Base-by-base conservation (phyloP, 2,888 invertebrate genomes). In the Polia nebulosa region DNA sequence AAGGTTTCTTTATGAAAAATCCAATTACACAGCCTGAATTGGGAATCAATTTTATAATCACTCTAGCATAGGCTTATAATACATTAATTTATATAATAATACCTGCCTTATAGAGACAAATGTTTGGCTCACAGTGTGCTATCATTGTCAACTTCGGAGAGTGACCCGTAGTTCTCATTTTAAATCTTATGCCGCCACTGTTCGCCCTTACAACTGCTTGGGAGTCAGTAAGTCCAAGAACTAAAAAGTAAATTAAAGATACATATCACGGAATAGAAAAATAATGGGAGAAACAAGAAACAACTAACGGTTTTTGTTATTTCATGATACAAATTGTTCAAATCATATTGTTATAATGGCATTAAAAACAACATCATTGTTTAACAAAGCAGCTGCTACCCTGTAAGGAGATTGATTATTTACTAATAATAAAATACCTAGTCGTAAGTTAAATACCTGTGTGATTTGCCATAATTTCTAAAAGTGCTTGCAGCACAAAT, bases 161-260 rank as follows among this genome's bases (percentile, higher is more conserved):
- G 5, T 22, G 15, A 13, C 78, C 75, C 13, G 39, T 11, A 72
- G 62, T 53, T 62, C 73, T 76, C 45, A 85, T 72, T 66, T 73
- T 67, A 60, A 89, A 86, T 49, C 63, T 75, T 51, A 89, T 67
- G 11, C 77, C 82, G 27, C 88, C 82, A 80, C 80, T 81, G 56
- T 81, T 80, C 4, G 62, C 67, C 53, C 34, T 66, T 20, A 68
- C 70, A 9, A 83, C 53, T 55, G 55, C 47, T 44, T 78, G 13
- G 17, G 49, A 55, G 7, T 76, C 70, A 8, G 62, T n/a, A 41
- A 59, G n/a, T 17, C 45, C 62, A 65, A 80, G 22, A 39, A 60
- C 83, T 83, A 47, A 27, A 67, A 72, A 34, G 3, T 0, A 36
- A 44, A 59, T 6, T 15, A 44, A 25, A 25, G 4, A 17, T 17